A percentile compares a stretch with the other conserved stretches of the same genome.
Evolutionary conservation across 2,888 invertebrate species (phyloP).

Genomic region (Idaea aversata): DNA sequence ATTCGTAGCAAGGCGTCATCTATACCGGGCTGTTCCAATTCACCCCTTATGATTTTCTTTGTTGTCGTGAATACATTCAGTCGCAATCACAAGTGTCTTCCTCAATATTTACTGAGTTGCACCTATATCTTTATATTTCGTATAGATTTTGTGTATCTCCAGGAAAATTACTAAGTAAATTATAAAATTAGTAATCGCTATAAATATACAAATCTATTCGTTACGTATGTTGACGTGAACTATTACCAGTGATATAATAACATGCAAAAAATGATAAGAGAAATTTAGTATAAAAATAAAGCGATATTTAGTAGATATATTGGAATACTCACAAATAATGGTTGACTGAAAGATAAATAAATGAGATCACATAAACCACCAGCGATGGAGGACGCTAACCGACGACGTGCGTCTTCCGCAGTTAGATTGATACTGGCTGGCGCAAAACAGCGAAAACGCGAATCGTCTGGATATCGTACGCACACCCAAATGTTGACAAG

Average conservation of each 20-base stretch:
- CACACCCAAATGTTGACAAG: conserved; percentile 48
- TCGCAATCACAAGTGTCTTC: not conserved
- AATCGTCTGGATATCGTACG: conserved; percentile 22
- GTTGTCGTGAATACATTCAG: conserved; percentile 31
- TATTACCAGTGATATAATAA: not conserved
- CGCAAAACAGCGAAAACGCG: conserved; percentile 30
- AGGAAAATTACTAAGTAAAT: not conserved
- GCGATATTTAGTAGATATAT: not conserved
- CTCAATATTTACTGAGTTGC: not conserved
- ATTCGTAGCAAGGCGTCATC: not conserved
- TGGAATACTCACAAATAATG: not conserved
- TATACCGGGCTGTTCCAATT: conserved; percentile 15
- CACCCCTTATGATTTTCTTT: conserved; percentile 37
- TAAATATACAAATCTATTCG: not conserved
- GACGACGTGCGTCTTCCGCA: conserved; percentile 50
- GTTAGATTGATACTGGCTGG: conserved; percentile 53
- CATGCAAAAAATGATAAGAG: not conserved
- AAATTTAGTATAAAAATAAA: not conserved
- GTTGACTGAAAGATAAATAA: conserved; percentile 27
- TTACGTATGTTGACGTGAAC: not conserved
- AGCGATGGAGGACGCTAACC: conserved; percentile 32
- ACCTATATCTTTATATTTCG: not conserved
- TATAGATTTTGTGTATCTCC: conserved; percentile 12
- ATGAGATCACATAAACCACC: conserved; percentile 57
- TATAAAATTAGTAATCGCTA: not conserved